phyloP scores from a whole-genome alignment of 2,888 invertebrate species.

The Ormyrus rosae region DNA sequence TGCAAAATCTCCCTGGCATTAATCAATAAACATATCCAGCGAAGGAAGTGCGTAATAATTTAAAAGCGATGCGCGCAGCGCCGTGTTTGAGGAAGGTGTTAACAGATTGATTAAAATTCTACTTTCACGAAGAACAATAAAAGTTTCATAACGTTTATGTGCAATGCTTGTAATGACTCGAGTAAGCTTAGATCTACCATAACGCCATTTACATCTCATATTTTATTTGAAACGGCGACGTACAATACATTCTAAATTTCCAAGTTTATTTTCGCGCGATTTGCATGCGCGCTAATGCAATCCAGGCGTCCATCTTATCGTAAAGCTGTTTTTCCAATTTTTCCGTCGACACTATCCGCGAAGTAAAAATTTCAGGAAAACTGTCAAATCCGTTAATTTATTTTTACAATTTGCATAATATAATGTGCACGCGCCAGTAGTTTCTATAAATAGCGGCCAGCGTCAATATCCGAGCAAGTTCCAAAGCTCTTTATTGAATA shows the following conservation, averaged over 20 bases:
- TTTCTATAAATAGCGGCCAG: constrained; percentile 32
- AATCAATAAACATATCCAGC: constrained; percentile 12
- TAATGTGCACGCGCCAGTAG: not conserved
- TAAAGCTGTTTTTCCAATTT: not conserved
- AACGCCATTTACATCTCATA: not conserved
- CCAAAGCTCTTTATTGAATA: constrained; percentile 32
- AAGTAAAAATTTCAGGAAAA: not conserved
- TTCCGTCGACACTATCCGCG: not conserved
- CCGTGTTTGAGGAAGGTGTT: constrained; percentile 17
- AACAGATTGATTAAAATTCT: constrained; percentile 46
- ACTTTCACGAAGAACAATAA: constrained; percentile 41
- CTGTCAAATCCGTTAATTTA: not conserved
- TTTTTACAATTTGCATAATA: constrained; percentile 28
- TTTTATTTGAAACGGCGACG: constrained; percentile 17
- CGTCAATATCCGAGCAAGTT: constrained; percentile 40
- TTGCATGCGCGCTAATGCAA: not conserved
- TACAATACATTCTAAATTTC: constrained; percentile 3
- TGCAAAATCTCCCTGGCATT: constrained; percentile 2
- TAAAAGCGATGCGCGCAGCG: constrained; percentile 7
- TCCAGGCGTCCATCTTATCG: constrained; percentile 8
- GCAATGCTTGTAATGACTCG: constrained; percentile 30
- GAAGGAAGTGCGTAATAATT: constrained; percentile 15
- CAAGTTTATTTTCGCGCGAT: not conserved
- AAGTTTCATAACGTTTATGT: constrained; percentile 29
- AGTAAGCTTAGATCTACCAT: constrained; percentile 18